Evolutionary conservation across 30 jellyfish, hydroid and myxozoan species (phyloP), one percentile per base, ranked within the genome.

Genomic region (Aurelia sp.): DNA sequence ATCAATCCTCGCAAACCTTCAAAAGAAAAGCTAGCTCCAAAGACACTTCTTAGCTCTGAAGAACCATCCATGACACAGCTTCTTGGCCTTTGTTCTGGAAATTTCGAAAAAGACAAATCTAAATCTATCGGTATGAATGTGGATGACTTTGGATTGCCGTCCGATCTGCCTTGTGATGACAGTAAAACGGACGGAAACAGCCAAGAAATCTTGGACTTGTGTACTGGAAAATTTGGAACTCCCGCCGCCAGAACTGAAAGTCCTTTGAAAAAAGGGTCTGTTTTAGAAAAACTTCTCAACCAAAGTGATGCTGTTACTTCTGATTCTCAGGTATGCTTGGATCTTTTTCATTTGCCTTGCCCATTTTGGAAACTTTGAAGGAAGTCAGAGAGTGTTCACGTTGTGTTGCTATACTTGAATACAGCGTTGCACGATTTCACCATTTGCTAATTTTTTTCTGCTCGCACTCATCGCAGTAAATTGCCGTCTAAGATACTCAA

Each of bases 11-110:
- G 84, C 31, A 79, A 59, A 47, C 73, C 73, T 37, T 67, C 77
- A 51, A 62, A 59, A 19, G 70, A 57, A 66, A 88, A 71, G 27
- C 41, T 68, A 13, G 41, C 66, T 13, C 67, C 59, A 22, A 78
- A 79, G 63, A 62, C 30, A 23, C 82, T 70, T 4, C 73, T 71
- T 41, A 85, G 80, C 23, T 53, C 70, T 41, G 87, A 62, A 61
- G n/a, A 66, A 6, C 41, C 81, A 37, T 79, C 97, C 22, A 81
- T 89, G 94, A 52, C 90, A 3, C 93, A 89, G 62, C 90, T 81
- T 10, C 74, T 81, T 16, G 97, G 90, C 16, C 66, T 89, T 11
- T 89, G 97, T 50, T 89, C 95, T 71, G 97, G 97, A 19, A 59
- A 71, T 17, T 76, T 76, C 61, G 87, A 33, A 27, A 40, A 60